Percentiles rank a stretch among this genome's conserved stretches.
phyloP scores from a whole-genome alignment of 2,888 invertebrate genomes.

The Caradrina kadenii region DNA sequence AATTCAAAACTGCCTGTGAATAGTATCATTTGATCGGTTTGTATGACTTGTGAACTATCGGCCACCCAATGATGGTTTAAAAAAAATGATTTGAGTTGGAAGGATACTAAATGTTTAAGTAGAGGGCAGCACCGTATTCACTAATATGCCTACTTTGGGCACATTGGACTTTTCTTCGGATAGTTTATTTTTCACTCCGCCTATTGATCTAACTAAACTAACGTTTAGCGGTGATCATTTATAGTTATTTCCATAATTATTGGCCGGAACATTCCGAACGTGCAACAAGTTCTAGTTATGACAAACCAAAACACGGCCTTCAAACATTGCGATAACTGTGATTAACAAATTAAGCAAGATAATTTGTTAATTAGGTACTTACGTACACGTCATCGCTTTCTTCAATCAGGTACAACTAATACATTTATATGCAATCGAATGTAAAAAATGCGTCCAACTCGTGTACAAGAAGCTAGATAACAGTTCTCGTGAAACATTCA shows the following conservation, averaged over 20 bases:
- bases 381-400: constrained; percentile 27
- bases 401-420: constrained; percentile 19
- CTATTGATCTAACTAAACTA: neutral
- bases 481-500: constrained; percentile 37
- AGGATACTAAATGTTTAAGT: neutral
- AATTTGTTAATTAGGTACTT: constrained; percentile 18
- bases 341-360: constrained; percentile 32
- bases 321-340: constrained; percentile 21
- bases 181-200: neutral
- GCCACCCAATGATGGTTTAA: too few species aligned
- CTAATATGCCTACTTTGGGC: neutral
- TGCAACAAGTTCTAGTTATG: constrained; percentile 5
- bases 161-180: too few species aligned
- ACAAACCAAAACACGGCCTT: constrained; percentile 8
- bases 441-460: constrained; percentile 1
- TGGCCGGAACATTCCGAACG: neutral
- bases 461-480: constrained; percentile 19
- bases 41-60: too few species aligned
- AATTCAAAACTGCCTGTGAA: too few species aligned
- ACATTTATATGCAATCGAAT: constrained; percentile 12
- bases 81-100: neutral
- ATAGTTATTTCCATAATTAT: neutral
- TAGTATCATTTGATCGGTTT: too few species aligned
- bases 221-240: neutral
- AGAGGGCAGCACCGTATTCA: neutral